phyloP scores from a whole-genome alignment of 1,140 invertebrate species.

The Yoshiicerus persimilis region DNA sequence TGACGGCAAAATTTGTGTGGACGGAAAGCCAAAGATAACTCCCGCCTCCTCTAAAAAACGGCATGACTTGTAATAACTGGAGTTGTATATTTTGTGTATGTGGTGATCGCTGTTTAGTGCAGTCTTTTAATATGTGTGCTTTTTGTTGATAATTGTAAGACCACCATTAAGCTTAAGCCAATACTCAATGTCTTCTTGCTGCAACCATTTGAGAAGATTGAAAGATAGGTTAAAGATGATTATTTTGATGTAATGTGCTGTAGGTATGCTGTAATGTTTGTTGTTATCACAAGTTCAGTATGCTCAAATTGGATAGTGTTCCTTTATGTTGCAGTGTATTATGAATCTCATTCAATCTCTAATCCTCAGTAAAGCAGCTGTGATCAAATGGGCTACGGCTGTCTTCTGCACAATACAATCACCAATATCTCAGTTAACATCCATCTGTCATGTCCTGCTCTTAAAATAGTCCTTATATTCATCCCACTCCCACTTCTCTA shows the following conservation, averaged over 20 bases:
- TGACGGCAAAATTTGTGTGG: too few species aligned
- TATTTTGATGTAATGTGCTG: background rate
- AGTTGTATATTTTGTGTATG: background rate
- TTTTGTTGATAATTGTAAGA: background rate
- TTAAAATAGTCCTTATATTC: background rate
- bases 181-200: background rate
- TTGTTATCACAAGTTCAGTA: background rate
- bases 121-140: background rate
- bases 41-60: background rate
- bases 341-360: background rate
- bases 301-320: background rate
- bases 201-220: background rate
- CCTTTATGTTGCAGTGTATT: background rate
- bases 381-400: background rate
- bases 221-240: background rate
- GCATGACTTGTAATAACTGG: background rate
- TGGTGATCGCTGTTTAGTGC: background rate
- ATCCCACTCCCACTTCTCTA: background rate
- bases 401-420: background rate
- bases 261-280: background rate
- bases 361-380: constrained; percentile 2
- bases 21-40: background rate
- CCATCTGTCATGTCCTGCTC: background rate
- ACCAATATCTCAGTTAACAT: background rate
- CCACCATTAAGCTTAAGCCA: background rate